Percentiles rank a stretch among this genome's conserved stretches.
phyloP scores from a whole-genome alignment of 2,888 invertebrate species.

The Pollenia angustigena region DNA sequence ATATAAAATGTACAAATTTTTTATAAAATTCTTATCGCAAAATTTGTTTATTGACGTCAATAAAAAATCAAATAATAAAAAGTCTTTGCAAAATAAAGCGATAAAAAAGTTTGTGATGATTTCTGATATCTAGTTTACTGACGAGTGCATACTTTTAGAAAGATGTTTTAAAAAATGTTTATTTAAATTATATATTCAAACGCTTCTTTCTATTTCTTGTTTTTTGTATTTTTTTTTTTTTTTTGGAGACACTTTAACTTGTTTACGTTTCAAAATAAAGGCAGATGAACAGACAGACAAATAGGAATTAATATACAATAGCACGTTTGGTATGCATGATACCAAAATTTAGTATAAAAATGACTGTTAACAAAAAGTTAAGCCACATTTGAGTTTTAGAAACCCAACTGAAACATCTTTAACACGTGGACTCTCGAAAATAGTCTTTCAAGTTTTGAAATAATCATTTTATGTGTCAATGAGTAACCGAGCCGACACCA shows the following conservation, averaged over 20 bases:
- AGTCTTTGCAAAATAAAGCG: too few relatives aligned
- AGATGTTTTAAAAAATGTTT: background rate
- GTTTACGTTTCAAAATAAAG: conserved; percentile 39
- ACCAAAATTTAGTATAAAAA: conserved; percentile 64
- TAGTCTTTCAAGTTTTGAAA: background rate
- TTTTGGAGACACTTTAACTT: conserved; percentile 36
- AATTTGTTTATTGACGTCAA: too few relatives aligned
- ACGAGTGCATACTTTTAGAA: too few relatives aligned
- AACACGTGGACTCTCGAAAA: background rate
- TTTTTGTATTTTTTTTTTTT: background rate
- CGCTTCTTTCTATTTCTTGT: background rate
- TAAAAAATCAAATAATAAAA: too few relatives aligned
- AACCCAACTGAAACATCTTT: conserved; percentile 43
- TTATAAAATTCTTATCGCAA: too few relatives aligned
- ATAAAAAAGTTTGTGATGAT: too few relatives aligned
- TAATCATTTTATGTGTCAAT: conserved; percentile 81
- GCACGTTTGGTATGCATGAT: conserved; percentile 77
- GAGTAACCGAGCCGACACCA: conserved; percentile 82
- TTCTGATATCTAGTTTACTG: too few relatives aligned
- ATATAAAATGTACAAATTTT: too few relatives aligned
- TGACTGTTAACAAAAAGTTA: background rate
- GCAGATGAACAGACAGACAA: conserved; percentile 24
- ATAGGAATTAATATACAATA: conserved; percentile 71
- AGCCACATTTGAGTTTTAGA: conserved; percentile 62
- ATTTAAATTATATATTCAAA: conserved; percentile 40